Evolutionary conservation across 2,113 vertebrate genomes (phyloP).

Genomic region (Pseudolaguvia tuberculata): DNA sequence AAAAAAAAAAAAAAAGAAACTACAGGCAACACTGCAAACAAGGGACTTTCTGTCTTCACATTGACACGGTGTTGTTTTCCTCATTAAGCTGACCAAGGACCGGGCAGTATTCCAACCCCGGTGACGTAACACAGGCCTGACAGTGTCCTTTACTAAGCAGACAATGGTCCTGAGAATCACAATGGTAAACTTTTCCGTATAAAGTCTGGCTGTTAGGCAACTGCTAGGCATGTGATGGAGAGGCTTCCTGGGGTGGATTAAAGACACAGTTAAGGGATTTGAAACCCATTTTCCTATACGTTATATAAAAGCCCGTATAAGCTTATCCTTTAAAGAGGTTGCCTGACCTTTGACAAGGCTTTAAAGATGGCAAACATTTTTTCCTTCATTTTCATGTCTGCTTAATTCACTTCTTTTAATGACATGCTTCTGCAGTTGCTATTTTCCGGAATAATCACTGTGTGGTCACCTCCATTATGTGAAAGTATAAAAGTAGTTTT

Average conservation of each 20-base stretch:
- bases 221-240: not conserved
- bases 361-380: not conserved
- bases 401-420: not conserved
- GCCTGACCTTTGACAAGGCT: not conserved
- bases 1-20: not conserved
- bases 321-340: slow-evolving; percentile 9
- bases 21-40: not conserved
- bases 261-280: slow-evolving; percentile 4
- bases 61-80: slow-evolving; percentile 8
- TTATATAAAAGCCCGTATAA: slow-evolving; percentile 6
- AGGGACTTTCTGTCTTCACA: not conserved
- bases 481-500: not conserved
- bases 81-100: slow-evolving; percentile 10
- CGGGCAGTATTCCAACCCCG: not conserved
- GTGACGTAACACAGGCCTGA: not conserved
- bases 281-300: not conserved
- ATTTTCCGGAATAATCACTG: not conserved
- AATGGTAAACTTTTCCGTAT: slow-evolving; percentile 4
- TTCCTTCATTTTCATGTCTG: not conserved
- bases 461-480: not conserved
- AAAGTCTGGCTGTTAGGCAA: not conserved
- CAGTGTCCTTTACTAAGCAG: slow-evolving; percentile 6
- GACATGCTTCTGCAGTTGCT: not conserved
- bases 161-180: slow-evolving; percentile 21
- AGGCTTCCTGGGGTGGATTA: slow-evolving; percentile 1